These are phyloP conservation scores for Ichneumon xanthorius DNA, from an alignment of 2,888 invertebrate species.

Conservation along the genomic window DNA sequence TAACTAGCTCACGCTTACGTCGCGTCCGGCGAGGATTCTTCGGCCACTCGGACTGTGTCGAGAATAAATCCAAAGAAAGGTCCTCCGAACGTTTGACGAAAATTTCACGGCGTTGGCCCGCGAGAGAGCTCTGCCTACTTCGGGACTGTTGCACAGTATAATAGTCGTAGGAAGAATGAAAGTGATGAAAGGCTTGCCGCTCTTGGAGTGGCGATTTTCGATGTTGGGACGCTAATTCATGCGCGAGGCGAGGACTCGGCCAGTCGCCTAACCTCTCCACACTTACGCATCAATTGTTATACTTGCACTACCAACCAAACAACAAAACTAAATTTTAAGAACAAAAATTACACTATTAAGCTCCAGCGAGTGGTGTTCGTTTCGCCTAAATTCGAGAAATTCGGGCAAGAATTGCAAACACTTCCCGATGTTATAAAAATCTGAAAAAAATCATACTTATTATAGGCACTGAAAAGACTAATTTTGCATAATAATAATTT, in stretches of 20 bases:
- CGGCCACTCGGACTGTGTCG: constrained; percentile 53
- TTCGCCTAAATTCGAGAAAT: too few relatives aligned
- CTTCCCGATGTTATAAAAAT: too few relatives aligned
- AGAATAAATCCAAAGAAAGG: constrained; percentile 50
- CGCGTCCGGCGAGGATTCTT: constrained; percentile 67
- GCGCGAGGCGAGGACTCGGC: not conserved
- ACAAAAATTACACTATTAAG: too few relatives aligned
- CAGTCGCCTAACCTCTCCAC: not conserved
- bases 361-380: too few relatives aligned
- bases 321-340: too few relatives aligned
- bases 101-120: constrained; percentile 52
- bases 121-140: not conserved
- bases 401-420: too few relatives aligned
- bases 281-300: not conserved
- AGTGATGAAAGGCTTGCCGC: constrained; percentile 60
- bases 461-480: too few relatives aligned
- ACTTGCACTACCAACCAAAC: not conserved
- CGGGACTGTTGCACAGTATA: constrained; percentile 13
- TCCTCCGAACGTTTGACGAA: constrained; percentile 21
- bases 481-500: too few relatives aligned
- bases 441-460: too few relatives aligned
- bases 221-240: constrained; percentile 34
- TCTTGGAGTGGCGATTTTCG: not conserved
- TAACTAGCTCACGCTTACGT: constrained; percentile 37
- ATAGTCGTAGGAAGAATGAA: constrained; percentile 49